Evolutionary conservation across 2,113 vertebrate species (phyloP), one percentile per base, ranked within the genome.

Genomic region (Typhlomys cinereus): DNA sequence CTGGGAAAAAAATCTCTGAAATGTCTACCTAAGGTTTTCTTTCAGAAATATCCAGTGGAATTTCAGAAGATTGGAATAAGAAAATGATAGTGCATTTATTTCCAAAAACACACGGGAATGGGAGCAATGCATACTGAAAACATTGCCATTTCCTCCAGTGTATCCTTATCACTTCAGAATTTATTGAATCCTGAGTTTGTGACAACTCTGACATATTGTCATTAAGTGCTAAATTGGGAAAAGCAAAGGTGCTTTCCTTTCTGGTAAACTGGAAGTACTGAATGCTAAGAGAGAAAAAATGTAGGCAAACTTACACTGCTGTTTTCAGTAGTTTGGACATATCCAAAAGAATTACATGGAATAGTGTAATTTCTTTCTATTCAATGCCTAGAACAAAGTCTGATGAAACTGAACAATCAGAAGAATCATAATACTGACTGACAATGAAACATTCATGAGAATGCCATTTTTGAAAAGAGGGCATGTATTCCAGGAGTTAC

Each of bases 161-260:
- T 4, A 50, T 87, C 41, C 66, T 70, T 25, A 94, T 59, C 4
- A 73, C 41, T 85, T 52, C 36, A 85, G 71, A 86, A 85, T 67
- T 18, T 46, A 88, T 9, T 91, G 69, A 46, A 13, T 89, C 57
- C 34, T 79, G 76, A 86, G 88, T 92, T 61, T 64, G 66, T 81
- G 48, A 80, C 83, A 89, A 66, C 54, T 66, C 62, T 64, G 57
- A 81, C 29, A 57, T 31, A 34, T 41, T 93, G 57, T 78, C 62
- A 88, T 78, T 74, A 69, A 87, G 21, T 92, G 46, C 44, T 59
- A 79, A 84, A 14, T 50, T 18, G 57, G 17, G 71, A 39, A 92
- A 93, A 71, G 75, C 41, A 85, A 82, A 79, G 83, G 27, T 79
- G 46, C 21, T 88, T 76, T 94, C 18, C 85, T 90, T 11, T 34